A percentile compares a stretch with the other conserved stretches of the same genome.
phyloP scores from a whole-genome alignment of 2,888 invertebrate genomes.

The Eupelmus urozonus region DNA sequence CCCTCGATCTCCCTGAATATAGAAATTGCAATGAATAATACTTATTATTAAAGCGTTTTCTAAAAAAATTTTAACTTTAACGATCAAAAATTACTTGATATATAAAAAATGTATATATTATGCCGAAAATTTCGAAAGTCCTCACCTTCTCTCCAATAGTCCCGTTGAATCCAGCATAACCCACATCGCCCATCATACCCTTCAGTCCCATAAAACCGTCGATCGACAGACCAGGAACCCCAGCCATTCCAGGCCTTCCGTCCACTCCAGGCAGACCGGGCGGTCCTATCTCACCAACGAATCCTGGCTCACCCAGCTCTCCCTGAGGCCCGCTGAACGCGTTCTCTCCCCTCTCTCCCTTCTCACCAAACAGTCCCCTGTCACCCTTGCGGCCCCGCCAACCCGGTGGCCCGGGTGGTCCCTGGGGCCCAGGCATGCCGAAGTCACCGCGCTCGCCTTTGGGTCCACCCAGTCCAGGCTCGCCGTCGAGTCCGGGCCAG shows the following conservation, averaged over 20 bases:
- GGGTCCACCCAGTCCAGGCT: conserved; percentile 85
- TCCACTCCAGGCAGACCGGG: conserved; percentile 85
- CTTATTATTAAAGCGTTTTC: background rate
- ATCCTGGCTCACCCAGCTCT: conserved; percentile 81
- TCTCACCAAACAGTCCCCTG: conserved; percentile 82
- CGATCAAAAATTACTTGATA: too few relatives aligned
- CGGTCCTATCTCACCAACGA: conserved; percentile 83
- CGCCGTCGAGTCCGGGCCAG: conserved; percentile 66
- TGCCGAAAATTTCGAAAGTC: background rate
- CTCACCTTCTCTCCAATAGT: conserved; percentile 74
- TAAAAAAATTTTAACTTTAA: background rate
- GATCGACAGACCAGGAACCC: conserved; percentile 79
- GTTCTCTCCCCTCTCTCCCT: conserved; percentile 82
- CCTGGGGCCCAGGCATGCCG: conserved; percentile 83
- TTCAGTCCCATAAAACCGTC: conserved; percentile 66
- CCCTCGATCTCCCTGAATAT: conserved; percentile 74
- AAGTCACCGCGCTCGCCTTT: conserved; percentile 85
- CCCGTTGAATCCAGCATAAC: conserved; percentile 75
- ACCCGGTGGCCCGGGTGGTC: conserved; percentile 81
- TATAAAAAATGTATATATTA: too few relatives aligned
- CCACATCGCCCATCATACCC: conserved; percentile 73
- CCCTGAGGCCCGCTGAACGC: conserved; percentile 86
- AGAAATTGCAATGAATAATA: background rate
- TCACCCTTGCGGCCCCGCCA: conserved; percentile 81
- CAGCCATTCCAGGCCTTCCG: conserved; percentile 85